Base-by-base conservation (phyloP, 2,113 vertebrate species). In the Bubo bubo region DNA sequence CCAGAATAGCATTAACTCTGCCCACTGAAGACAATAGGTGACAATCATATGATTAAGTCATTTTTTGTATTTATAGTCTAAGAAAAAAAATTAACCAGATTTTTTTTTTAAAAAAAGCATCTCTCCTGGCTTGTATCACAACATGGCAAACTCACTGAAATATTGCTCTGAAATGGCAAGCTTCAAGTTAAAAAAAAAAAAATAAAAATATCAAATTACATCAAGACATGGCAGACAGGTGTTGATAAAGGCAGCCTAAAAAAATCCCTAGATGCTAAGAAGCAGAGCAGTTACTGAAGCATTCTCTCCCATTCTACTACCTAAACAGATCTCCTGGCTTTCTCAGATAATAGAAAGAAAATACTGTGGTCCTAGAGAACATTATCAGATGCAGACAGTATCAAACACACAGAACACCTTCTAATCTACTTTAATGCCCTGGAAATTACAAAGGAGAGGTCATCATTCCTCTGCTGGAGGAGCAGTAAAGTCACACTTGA, bases 321-420 rank as follows among this genome's bases (percentile, higher is more conserved):
- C 63, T 30, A 80, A 60, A 92, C 41, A 94, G n/a, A 77, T 83
- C 56, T 72, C 62, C 60, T 47, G 30, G 28, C 59, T 90, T 92
- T 66, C 75, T 60, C 55, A 76, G 81, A 72, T 72, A 91, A 93
- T 10, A 86, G 43, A 56, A 84, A 77, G 64, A 81, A 96, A 91
- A 83, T 71, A 86, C n/a, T 70, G 28, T 37, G 20, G 27, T 84
- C 45, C 75, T 95, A 66, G 67, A 76, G 95, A 95, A 80, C 67
- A 70, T 49, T 91, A 95, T 83, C 90, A 95, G 90, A 90, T 93
- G 81, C 71, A 95, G 85, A 90, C 84, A 72, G 62, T 39, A 75
- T 87, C 95, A 91, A 79, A 93, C 32, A 91, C 64, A 72, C 22
- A 76, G 55, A 92, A 91, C 55, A 86, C 41, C 49, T 60, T 74